Evolutionary conservation across 2,797 vertebrate species (phyloP).

Genomic region (Cheirogaleus major): DNA sequence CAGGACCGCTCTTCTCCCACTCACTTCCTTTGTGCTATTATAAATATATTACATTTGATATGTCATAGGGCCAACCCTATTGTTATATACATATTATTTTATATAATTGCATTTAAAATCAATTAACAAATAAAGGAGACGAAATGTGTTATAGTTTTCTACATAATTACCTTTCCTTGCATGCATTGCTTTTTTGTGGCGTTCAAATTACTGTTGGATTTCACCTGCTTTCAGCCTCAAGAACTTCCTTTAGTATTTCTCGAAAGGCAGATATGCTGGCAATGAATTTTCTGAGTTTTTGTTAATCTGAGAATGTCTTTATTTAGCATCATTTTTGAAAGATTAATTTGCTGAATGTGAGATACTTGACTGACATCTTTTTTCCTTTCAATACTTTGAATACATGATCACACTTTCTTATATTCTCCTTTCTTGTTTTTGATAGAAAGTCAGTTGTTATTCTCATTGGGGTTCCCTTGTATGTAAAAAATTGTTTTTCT

Average conservation of each 20-base stretch:
- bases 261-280: not conserved
- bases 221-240: not conserved
- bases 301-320: not conserved
- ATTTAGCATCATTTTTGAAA: not conserved
- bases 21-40: not conserved
- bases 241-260: not conserved
- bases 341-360: not conserved
- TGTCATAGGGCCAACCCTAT: not conserved
- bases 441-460: not conserved
- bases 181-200: not conserved
- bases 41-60: not conserved
- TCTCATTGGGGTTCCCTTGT: not conserved
- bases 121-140: not conserved
- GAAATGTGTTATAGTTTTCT: not conserved
- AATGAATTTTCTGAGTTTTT: not conserved
- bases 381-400: not conserved
- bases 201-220: not conserved
- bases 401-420: not conserved
- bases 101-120: not conserved
- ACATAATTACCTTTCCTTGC: not conserved
- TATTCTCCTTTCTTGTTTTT: not conserved
- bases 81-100: not conserved
- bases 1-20: not conserved
- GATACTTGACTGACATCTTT: not conserved
- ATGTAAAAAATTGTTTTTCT: not conserved